Evolutionary conservation across 2,888 invertebrate species (phyloP).

Genomic region (Lypha dubia): DNA sequence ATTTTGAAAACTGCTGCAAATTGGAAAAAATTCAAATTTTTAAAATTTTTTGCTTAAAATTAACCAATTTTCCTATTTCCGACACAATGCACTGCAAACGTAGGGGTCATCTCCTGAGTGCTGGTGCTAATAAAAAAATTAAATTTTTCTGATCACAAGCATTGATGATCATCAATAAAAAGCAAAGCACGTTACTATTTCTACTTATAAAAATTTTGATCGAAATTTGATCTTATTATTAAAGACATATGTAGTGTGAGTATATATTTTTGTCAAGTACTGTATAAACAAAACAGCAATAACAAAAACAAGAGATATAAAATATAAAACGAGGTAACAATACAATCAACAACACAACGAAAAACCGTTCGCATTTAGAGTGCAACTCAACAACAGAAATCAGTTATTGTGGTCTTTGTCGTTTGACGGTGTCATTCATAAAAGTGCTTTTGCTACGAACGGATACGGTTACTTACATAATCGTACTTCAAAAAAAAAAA

Average conservation of each 20-base stretch:
- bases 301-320: slow-evolving; percentile 41
- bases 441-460: slow-evolving; percentile 71
- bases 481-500: slow-evolving; percentile 41
- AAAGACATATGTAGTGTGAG: slow-evolving; percentile 7
- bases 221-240: background rate
- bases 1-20: too few relatives aligned
- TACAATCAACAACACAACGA: slow-evolving; percentile 62
- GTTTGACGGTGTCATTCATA: slow-evolving; percentile 72
- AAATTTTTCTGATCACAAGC: too few relatives aligned
- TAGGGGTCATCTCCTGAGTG: too few relatives aligned
- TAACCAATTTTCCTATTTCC: too few relatives aligned
- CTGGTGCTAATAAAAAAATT: too few relatives aligned
- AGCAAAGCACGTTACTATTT: too few relatives aligned
- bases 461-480: slow-evolving; percentile 69
- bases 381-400: slow-evolving; percentile 70
- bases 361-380: slow-evolving; percentile 72
- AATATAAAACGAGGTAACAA: slow-evolving; percentile 71
- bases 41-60: too few relatives aligned
- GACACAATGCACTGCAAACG: too few relatives aligned
- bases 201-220: too few relatives aligned
- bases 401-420: slow-evolving; percentile 71
- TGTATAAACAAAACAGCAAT: slow-evolving; percentile 38
- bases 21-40: too few relatives aligned
- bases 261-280: background rate
- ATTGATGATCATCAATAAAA: too few relatives aligned